Evolutionary conservation across 2,888 invertebrate genomes (phyloP), one percentile per base, ranked within the genome.

Genomic region (Periphyllus acericola): DNA sequence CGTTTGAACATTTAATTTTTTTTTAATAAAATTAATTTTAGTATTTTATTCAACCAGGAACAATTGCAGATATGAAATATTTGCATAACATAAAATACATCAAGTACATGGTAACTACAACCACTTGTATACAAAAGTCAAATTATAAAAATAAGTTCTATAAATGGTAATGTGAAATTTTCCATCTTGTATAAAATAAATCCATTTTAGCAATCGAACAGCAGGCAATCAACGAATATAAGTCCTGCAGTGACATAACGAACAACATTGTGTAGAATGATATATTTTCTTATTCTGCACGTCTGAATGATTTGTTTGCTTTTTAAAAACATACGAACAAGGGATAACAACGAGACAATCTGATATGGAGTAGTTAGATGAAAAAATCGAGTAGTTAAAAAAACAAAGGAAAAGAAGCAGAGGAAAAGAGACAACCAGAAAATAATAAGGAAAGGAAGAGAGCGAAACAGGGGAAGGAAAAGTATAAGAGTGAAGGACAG

Each of bases 241-340:
- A 87, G 72, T 86, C 86, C 52, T 36, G 55, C 25, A 71, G 71
- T 79, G 86, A 79, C 78, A 86, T 86, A 86, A 86, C 86, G 55
- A 86, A 86, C 79, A 52, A 72, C 79, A 80, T 80, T 79, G 86
- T 86, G 29, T 34, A 55, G 71, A 72, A 79, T 46, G 79, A 85
- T 68, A 78, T 85, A 85, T 85, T 71, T 86, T 80, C 80, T 80
- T 80, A 80, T 87, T 60, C 74, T 74, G 60, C 32, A 72, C 55
- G 80, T 87, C n/a, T 74, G 74, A 68, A 87, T 60, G 72, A 80
- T 80, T 60, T 87, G 79, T 80, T 87, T 79, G 86, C 74, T 80
- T 80, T 81, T 74, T 80, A 79, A 86, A 76, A 78, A 78, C 52
- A 71, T 79, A 86, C 52, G 79, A 86, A 86, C 85, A 71, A 68